These are phyloP conservation scores for Platypus cylindrus DNA, from an alignment of 2,888 invertebrate genomes.

Conservation along the genomic window DNA sequence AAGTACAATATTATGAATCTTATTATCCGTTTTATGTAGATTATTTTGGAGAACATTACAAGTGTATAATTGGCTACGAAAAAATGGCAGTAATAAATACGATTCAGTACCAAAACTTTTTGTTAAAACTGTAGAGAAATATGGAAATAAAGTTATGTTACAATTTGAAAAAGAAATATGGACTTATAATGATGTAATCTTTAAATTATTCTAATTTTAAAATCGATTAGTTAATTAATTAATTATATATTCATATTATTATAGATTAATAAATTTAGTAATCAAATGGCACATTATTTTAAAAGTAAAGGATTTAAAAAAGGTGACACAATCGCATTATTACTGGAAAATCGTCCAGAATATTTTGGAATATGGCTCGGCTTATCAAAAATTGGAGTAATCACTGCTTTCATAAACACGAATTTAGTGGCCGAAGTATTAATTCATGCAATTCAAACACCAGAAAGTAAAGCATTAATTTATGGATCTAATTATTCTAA, in stretches of 20 bases:
- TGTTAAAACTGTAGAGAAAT: slow-evolving; percentile 36
- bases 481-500: slow-evolving; percentile 48
- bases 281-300: slow-evolving; percentile 66
- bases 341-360: slow-evolving; percentile 82
- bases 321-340: slow-evolving; percentile 78
- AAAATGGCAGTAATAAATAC: too few relatives aligned
- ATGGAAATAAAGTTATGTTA: slow-evolving; percentile 58
- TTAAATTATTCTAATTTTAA: too few relatives aligned
- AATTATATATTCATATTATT: slow-evolving; percentile 22
- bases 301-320: slow-evolving; percentile 58
- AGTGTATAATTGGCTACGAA: too few relatives aligned
- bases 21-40: too few relatives aligned
- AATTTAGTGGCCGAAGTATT: slow-evolving; percentile 72
- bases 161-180: slow-evolving; percentile 53
- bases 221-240: not conserved
- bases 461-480: slow-evolving; percentile 67
- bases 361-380: slow-evolving; percentile 87
- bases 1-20: too few relatives aligned
- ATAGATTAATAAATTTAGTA: slow-evolving; percentile 71
- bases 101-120: too few relatives aligned
- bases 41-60: too few relatives aligned
- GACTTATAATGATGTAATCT: slow-evolving; percentile 51
- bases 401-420: slow-evolving; percentile 83
- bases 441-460: slow-evolving; percentile 68
- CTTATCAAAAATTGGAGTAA: slow-evolving; percentile 70